Conservation (phyloP, 1,140 invertebrate species). For the Gryllus bimaculatus region DNA sequence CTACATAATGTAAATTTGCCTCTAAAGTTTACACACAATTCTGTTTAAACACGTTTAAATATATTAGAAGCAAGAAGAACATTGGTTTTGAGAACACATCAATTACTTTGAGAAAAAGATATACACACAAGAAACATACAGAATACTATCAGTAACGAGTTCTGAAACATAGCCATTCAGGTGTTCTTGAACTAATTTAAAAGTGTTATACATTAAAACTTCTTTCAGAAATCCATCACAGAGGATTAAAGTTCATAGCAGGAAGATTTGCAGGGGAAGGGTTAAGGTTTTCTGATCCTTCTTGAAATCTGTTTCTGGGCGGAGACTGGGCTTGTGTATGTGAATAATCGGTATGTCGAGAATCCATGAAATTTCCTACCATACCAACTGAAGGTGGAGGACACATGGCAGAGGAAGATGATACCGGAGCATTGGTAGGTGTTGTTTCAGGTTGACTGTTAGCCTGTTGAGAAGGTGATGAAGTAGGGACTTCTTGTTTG, state of each 20-base stretch:
- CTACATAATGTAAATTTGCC: no score
- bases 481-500: conserved; percentile 47
- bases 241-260: conserved; percentile 60
- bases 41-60: not conserved
- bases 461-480: conserved; percentile 27
- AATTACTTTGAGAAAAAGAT: not conserved
- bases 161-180: not conserved
- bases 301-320: conserved; percentile 41
- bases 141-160: not conserved
- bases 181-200: not conserved
- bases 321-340: conserved; percentile 28
- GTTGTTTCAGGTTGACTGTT: conserved; percentile 26
- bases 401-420: conserved; percentile 35
- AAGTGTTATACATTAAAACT: not conserved
- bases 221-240: conserved; percentile 28
- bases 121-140: not conserved
- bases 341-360: conserved; percentile 33
- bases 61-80: not conserved
- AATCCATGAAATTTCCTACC: conserved; percentile 43
- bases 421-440: conserved; percentile 30
- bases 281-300: conserved; percentile 37
- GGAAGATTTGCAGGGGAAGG: conserved; percentile 54
- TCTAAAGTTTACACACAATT: not conserved
- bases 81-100: not conserved
- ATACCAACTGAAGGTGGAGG: conserved; percentile 36